These are phyloP conservation scores for Druceiella hillmani DNA, from an alignment of 2,888 invertebrate genomes.

Conservation along the genomic window DNA sequence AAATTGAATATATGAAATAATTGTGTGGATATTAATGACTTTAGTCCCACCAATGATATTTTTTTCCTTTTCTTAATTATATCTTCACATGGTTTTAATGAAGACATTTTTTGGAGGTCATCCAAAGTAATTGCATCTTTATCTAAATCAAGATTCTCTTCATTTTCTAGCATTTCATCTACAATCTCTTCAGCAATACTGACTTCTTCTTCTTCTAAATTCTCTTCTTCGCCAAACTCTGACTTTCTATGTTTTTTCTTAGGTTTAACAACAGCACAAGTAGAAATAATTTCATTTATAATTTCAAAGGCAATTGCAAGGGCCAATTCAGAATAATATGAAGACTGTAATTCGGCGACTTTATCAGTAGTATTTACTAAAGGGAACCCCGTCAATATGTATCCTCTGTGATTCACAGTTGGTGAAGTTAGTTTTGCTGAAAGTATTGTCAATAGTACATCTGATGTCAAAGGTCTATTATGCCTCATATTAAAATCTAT, in stretches of 20 bases:
- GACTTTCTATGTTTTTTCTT: constrained; percentile 25
- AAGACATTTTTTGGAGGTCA: constrained; percentile 35
- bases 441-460: constrained; percentile 48
- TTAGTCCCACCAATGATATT: too few species aligned
- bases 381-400: constrained; percentile 61
- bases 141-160: constrained; percentile 28
- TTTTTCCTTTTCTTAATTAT: constrained; percentile 28
- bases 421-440: constrained; percentile 46
- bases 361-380: constrained; percentile 42
- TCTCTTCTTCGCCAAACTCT: constrained; percentile 29
- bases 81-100: constrained; percentile 33
- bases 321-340: constrained; percentile 35
- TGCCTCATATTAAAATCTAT: constrained; percentile 53
- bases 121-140: constrained; percentile 14
- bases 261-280: constrained; percentile 33
- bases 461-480: constrained; percentile 45
- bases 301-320: constrained; percentile 29
- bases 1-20: constrained; percentile 33
- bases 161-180: constrained; percentile 21
- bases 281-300: constrained; percentile 31
- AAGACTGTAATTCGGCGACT: constrained; percentile 27
- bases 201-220: constrained; percentile 28
- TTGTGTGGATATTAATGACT: too few species aligned
- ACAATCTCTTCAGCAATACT: constrained; percentile 21
- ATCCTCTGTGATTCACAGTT: constrained; percentile 54